Evolutionary conservation across 2,797 vertebrate species (phyloP), one percentile per base, ranked within the genome.

Genomic region (Gambusia yucatana): DNA sequence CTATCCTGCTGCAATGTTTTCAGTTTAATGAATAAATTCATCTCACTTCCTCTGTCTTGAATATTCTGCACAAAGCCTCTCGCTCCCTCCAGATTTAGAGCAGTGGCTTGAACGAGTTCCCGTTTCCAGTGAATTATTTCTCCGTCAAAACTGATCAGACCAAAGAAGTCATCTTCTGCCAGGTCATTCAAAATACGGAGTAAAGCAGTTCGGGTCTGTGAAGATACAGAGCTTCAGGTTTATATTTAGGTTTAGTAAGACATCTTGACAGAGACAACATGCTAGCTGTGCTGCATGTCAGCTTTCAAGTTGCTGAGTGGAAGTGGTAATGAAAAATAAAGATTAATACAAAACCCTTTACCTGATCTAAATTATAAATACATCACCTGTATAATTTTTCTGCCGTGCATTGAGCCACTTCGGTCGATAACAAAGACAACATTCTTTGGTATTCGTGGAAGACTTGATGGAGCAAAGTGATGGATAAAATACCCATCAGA

Each of bases 141-240:
- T 16, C 28, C 0, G 74, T 84, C 95, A 84, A 99, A 99, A 65
- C 91, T 92, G 76, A 99, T 92, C 6, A 99, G 91, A 76, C 94
- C 96, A 92, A 99, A 98, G 87, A 91, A 91, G 78, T 99, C 98
- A 6, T 96, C 93, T 3, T 91, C 90, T 28, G 83, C 85, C 50
- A 99, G 93, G 79, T 99, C 98, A 52, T 83, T 95, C 79, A 99
- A 87, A 83, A 99, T 97, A 89, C 94, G 96, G 76, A 96, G 1
- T 72, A 99, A 91, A 4, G 98, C 98, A 25, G 87, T 92, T 33
- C 81, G 95, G 0, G 98, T 99, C 98, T 99, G 88, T 61, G 20
- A 0, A 75, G 73, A 71, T 48, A 39, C 50, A 22, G 1, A 52
- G 22, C 50, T 52, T 52, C 44, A 22, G 83, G 6, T 76, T 72